Conservation (phyloP, 2,113 vertebrate species). For the Morone saxatilis region DNA sequence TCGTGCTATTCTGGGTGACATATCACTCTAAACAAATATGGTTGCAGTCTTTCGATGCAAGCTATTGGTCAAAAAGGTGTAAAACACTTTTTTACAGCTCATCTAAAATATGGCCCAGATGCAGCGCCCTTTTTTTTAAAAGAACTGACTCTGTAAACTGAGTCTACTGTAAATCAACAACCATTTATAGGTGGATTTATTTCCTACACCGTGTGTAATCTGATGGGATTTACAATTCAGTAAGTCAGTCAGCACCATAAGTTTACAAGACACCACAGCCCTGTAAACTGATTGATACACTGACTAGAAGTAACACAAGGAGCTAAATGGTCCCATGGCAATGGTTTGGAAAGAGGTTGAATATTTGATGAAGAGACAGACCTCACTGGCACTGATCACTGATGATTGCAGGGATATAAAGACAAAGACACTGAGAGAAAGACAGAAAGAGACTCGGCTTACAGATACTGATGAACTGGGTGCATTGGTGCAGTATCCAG, state of each 20-base stretch:
- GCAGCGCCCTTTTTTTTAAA: not conserved
- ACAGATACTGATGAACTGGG: conserved; percentile 97
- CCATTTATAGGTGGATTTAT: conserved; percentile 31
- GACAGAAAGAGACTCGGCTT: conserved; percentile 57
- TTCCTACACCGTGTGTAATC: conserved; percentile 10
- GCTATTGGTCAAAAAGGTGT: not conserved
- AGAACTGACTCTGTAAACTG: not conserved
- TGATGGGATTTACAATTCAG: conserved; percentile 42
- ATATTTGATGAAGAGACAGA: conserved; percentile 40
- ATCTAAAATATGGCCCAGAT: not conserved
- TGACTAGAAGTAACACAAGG: conserved; percentile 17
- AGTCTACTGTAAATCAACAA: conserved; percentile 21
- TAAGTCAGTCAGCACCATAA: conserved; percentile 23
- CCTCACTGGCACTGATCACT: not conserved
- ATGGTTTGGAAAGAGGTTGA: conserved; percentile 26
- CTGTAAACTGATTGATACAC: conserved; percentile 38
- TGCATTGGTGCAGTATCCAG: conserved; percentile 97
- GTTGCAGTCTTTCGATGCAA: not conserved
- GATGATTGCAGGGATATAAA: not conserved
- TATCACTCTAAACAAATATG: not conserved
- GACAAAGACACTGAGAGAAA: not conserved
- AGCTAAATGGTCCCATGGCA: conserved; percentile 48
- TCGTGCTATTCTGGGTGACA: not conserved
- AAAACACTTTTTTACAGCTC: conserved; percentile 6
- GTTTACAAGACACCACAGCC: conserved; percentile 40